Percentiles rank a stretch among this genome's conserved stretches.
These are phyloP conservation scores for Nomia melanderi DNA, from an alignment of 1,140 invertebrate species.

Conservation along the genomic window DNA sequence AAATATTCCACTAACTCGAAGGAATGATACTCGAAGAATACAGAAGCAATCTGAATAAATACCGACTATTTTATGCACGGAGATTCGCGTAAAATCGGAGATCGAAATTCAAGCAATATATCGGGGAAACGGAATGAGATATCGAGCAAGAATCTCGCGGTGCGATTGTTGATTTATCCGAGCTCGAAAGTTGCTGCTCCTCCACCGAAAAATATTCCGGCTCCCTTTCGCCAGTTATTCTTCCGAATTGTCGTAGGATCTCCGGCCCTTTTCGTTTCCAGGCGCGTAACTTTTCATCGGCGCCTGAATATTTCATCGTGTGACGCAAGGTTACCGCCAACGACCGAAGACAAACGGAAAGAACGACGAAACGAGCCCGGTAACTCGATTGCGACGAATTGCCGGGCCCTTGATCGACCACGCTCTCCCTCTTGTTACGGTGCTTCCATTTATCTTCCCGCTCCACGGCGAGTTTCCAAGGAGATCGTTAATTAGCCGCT, in stretches of 20 bases:
- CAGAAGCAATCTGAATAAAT: too few species aligned
- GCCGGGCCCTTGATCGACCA: conserved; percentile 9
- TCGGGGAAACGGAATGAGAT: not conserved
- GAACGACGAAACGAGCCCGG: not conserved
- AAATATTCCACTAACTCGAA: too few species aligned
- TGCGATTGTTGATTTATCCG: conserved; percentile 1
- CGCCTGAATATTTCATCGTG: conserved; percentile 45
- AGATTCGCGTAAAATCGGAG: too few species aligned
- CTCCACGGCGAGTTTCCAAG: not conserved
- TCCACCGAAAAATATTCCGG: conserved; percentile 10
- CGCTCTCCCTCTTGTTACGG: not conserved
- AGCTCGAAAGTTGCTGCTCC: not conserved
- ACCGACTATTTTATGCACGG: too few species aligned
- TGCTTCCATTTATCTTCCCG: conserved; percentile 6
- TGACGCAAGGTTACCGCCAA: not conserved
- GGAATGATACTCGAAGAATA: too few species aligned
- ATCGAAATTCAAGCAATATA: not conserved
- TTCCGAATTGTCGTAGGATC: conserved; percentile 6
- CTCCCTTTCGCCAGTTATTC: not conserved
- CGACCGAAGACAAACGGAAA: conserved; percentile 20
- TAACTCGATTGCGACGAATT: conserved; percentile 22
- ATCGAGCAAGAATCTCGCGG: not conserved
- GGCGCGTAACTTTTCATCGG: conserved; percentile 28
- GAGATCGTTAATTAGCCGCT: conserved; percentile 5
- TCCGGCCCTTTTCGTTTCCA: too few species aligned